Conservation (phyloP, 2,888 invertebrate genomes). For the Junonia oenone region DNA sequence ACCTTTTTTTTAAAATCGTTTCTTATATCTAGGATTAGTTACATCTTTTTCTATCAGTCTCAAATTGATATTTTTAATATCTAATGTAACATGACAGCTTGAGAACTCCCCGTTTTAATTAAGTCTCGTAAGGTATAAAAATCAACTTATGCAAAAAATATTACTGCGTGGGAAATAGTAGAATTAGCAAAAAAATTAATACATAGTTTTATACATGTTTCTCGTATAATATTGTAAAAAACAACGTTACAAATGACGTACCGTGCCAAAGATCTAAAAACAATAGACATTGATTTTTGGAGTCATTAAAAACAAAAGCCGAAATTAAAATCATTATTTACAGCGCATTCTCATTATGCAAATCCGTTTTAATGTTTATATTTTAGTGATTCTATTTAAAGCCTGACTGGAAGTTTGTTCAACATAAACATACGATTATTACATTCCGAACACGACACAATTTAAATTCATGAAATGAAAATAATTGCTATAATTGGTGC, state of each 20-base stretch:
- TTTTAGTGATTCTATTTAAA: slow-evolving; percentile 11
- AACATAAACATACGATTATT: slow-evolving; percentile 11
- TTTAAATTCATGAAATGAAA: background rate
- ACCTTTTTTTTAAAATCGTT: too few relatives aligned
- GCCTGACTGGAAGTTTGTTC: slow-evolving; percentile 9
- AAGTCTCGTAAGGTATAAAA: too few relatives aligned
- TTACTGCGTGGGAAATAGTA: too few relatives aligned
- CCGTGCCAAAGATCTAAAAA: slow-evolving; percentile 1
- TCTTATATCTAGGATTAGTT: too few relatives aligned
- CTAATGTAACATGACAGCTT: too few relatives aligned
- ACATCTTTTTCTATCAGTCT: too few relatives aligned
- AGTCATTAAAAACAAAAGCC: slow-evolving; percentile 10
- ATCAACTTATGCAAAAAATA: too few relatives aligned
- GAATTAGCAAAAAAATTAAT: background rate
- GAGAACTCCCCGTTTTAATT: too few relatives aligned
- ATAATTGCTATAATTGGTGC: too few relatives aligned
- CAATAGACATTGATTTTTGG: slow-evolving; percentile 8
- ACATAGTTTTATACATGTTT: background rate
- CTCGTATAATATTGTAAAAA: too few relatives aligned
- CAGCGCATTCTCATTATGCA: slow-evolving; percentile 5
- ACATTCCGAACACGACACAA: background rate
- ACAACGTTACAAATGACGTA: background rate
- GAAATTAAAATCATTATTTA: slow-evolving; percentile 7
- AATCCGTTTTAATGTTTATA: slow-evolving; percentile 10
- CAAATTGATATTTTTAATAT: too few relatives aligned